Evolutionary conservation across 2,113 vertebrate genomes (phyloP).

Genomic region (Oryzias javanicus): DNA sequence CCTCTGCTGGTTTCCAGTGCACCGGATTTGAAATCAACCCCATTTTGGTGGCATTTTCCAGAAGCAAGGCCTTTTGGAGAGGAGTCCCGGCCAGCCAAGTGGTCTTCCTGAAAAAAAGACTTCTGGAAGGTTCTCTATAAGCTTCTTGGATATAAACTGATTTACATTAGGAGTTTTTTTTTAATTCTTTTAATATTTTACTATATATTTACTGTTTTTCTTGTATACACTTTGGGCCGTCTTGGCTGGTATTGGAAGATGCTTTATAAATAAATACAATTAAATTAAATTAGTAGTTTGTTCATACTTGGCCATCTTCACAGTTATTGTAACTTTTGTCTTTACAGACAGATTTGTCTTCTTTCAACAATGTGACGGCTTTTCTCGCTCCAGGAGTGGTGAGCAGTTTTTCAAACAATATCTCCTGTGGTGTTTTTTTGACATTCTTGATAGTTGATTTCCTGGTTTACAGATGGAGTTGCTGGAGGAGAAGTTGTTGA

Average conservation of each 20-base stretch:
- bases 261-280: no score
- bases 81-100: slow-evolving; percentile 57
- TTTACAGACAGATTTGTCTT: slow-evolving; percentile 72
- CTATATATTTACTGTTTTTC: no score
- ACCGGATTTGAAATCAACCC: slow-evolving; percentile 81
- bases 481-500: slow-evolving; percentile 70
- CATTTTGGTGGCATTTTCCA: slow-evolving; percentile 68
- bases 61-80: slow-evolving; percentile 62
- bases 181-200: no score
- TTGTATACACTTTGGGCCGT: no score
- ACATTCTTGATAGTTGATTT: slow-evolving; percentile 1
- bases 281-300: not conserved
- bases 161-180: no score
- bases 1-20: slow-evolving; percentile 70
- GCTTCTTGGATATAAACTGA: not conserved
- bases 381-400: slow-evolving; percentile 78
- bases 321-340: slow-evolving; percentile 3
- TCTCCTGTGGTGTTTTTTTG: slow-evolving; percentile 2
- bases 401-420: slow-evolving; percentile 11
- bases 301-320: not conserved
- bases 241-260: no score
- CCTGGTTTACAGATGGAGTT: slow-evolving; percentile 66
- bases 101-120: slow-evolving; percentile 72
- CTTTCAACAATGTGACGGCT: slow-evolving; percentile 74
- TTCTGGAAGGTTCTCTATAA: slow-evolving; percentile 73